Evolutionary conservation across 1,140 invertebrate genomes (phyloP).

Genomic region (Amphibalanus amphitrite): DNA sequence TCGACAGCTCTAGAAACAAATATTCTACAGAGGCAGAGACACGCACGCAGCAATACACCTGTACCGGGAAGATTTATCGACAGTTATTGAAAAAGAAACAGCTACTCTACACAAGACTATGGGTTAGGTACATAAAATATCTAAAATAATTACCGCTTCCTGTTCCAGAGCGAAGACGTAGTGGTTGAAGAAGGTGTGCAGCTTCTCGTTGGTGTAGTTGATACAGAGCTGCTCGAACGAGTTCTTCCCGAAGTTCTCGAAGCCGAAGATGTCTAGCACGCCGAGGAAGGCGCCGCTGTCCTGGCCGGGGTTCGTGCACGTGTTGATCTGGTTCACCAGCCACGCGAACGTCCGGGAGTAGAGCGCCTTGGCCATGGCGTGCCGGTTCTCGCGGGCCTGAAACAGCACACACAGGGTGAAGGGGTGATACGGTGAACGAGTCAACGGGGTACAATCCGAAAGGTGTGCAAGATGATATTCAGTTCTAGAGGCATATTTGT

Average conservation of each 20-base stretch:
- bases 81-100: too few relatives aligned
- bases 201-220: conserved; percentile 95
- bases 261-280: conserved; percentile 88
- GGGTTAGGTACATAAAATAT: too few relatives aligned
- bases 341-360: conserved; percentile 82
- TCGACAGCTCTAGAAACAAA: too few relatives aligned
- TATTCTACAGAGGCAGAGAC: too few relatives aligned
- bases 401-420: conserved; percentile 13
- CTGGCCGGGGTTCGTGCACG: conserved; percentile 68
- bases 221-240: conserved; percentile 96
- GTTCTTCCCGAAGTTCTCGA: conserved; percentile 87
- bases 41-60: too few relatives aligned
- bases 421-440: too few relatives aligned
- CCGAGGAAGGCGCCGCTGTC: conserved; percentile 66
- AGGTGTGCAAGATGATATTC: too few relatives aligned
- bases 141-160: conserved; percentile 51
- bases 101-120: too few relatives aligned
- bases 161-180: conserved; percentile 85
- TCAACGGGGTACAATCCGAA: too few relatives aligned
- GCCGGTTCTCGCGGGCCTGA: conserved; percentile 65
- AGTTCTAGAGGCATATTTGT: too few relatives aligned
- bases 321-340: conserved; percentile 83
- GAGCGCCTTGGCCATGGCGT: conserved; percentile 78
- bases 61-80: too few relatives aligned
- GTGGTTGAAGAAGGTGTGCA: conserved; percentile 97